These are phyloP conservation scores for Caligus rogercresseyi DNA, from an alignment of 1,140 invertebrate species.

Conservation along the genomic window DNA sequence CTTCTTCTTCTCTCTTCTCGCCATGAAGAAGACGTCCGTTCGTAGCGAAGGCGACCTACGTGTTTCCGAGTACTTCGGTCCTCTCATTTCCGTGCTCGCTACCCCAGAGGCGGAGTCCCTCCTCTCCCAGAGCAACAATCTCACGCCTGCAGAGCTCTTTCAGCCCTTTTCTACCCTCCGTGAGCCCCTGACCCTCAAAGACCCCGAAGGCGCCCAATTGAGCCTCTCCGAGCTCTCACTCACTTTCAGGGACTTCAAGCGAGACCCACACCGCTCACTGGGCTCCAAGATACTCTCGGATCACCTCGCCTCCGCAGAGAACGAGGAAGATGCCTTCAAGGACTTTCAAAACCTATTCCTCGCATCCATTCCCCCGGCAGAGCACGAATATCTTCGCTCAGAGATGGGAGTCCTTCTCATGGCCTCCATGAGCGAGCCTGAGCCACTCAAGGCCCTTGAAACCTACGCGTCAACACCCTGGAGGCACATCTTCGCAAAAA, in stretches of 20 bases:
- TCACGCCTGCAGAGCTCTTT: slow-evolving; percentile 1
- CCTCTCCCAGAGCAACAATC: not conserved
- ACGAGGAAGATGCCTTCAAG: slow-evolving; percentile 6
- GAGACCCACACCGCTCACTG: not conserved
- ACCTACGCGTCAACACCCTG: not conserved
- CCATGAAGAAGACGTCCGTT: too few species aligned
- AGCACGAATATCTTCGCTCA: slow-evolving; percentile 13
- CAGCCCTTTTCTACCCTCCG: slow-evolving; percentile 18
- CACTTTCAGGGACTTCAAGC: slow-evolving; percentile 11
- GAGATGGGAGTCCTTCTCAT: slow-evolving; percentile 6
- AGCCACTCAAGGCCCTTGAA: not conserved
- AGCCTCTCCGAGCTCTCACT: not conserved
- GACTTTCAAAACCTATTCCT: slow-evolving; percentile 10
- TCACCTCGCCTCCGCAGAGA: not conserved
- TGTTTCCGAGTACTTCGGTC: slow-evolving; percentile 4
- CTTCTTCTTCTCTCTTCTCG: too few species aligned
- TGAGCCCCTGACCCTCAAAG: slow-evolving; percentile 1
- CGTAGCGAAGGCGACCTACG: not conserved
- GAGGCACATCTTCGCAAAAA: not conserved
- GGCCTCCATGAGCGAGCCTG: not conserved
- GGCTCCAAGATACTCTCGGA: slow-evolving; percentile 3
- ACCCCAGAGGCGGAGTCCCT: slow-evolving; percentile 1
- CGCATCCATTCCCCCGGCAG: slow-evolving; percentile 4
- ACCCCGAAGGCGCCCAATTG: slow-evolving; percentile 13
- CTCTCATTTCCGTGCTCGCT: slow-evolving; percentile 8